Base-by-base conservation (phyloP, 2,888 invertebrate species). In the Calephelis perditalis region DNA sequence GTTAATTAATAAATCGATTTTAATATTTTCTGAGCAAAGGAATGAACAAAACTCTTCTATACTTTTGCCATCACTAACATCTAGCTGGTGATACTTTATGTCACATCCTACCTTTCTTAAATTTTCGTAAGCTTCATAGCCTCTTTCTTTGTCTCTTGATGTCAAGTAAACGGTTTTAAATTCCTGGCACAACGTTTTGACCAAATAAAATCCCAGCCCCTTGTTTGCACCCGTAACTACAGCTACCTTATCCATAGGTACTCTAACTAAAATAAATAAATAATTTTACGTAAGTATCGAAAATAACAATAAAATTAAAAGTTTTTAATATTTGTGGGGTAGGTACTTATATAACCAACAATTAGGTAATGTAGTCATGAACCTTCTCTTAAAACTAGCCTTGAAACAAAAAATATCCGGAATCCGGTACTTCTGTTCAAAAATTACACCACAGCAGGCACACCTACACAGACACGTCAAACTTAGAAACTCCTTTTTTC, bases 221-320 rank as follows among this genome's bases (percentile, higher is more conserved):
- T 95, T 95, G 75, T 95, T 95, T 7, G 92, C 87, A n/a, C 95
- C 95, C 5, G 95, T 95, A 44, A 95, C 94, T 1, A 91, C 65
- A 3, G 86, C 87, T 60, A 86, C 71, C 75, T 80, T 81, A 8
- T 63, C 44, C 40, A 58, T 60, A 52, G 40, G 6, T 40, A 7
- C 40, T 6, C 1, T 40, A 6, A 8, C 40, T 40, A 40, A 40
- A 40, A 40, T 6, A 7, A 37, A 40, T 7, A 26, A 26, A 40
- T 7, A 40, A 40, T 40, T 6, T 40, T 40, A 40, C 40, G 8
- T 40, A 40, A 6, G 8, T 40, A 8, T 40, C 5, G 6, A 26
- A 26, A 26, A 26, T 26, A 26, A 26, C 3, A 26, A 26, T 26
- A 26, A 26, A 26, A 40, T 40, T 40, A 40, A 40, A 40, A 40